phyloP scores from a whole-genome alignment of 2,888 invertebrate species.

The Drosophila heteroneura region DNA sequence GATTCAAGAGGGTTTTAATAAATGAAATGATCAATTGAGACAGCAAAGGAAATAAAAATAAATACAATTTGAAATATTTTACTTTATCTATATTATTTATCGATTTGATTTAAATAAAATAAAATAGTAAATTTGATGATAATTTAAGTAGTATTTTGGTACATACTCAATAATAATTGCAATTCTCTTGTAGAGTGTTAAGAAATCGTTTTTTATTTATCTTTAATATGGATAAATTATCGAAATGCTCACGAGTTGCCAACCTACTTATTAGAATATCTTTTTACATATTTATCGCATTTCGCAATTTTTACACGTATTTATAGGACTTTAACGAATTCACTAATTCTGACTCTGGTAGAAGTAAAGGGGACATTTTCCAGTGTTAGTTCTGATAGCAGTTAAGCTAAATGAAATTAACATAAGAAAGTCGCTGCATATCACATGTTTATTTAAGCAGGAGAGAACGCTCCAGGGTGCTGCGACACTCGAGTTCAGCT shows the following conservation, averaged over 20 bases:
- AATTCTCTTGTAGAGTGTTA: not conserved
- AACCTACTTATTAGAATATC: not conserved
- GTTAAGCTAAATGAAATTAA: conserved; percentile 41
- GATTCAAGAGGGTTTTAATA: conserved; percentile 45
- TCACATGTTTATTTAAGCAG: conserved; percentile 45
- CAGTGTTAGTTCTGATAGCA: conserved; percentile 1
- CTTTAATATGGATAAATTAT: not conserved
- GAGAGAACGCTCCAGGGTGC: conserved; percentile 22
- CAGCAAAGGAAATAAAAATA: not conserved
- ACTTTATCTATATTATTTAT: not conserved
- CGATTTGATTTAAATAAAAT: not conserved
- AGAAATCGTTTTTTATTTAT: not conserved
- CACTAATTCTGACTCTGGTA: not conserved
- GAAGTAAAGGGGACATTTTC: not conserved
- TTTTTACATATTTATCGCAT: not conserved
- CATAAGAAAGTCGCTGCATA: conserved; percentile 33
- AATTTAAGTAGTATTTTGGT: not conserved
- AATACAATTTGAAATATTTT: not conserved
- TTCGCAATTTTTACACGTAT: not conserved
- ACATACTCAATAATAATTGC: not conserved
- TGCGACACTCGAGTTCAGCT: conserved; percentile 58
- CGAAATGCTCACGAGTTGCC: not conserved
- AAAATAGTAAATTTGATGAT: not conserved
- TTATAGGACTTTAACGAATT: not conserved
- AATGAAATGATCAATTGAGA: conserved; percentile 31